Conservation (phyloP, 2,888 invertebrate species). For the Papilio gigon region DNA sequence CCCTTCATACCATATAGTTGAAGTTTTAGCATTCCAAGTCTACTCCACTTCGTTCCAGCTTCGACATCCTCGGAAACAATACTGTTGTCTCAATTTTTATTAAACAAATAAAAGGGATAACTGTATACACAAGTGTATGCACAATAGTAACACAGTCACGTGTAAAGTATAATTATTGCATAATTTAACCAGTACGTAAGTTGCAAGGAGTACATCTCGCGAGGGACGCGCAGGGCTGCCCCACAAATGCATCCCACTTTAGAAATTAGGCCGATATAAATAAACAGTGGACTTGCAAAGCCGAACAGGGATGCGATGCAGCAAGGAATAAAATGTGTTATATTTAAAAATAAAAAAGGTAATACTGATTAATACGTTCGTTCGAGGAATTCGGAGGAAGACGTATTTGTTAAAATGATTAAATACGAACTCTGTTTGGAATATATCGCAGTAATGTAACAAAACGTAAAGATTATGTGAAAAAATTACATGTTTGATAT, state of each 20-base stretch:
- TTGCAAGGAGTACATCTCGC: constrained; percentile 29
- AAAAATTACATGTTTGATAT: too few relatives aligned
- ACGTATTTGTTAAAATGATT: constrained; percentile 5
- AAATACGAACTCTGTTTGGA: neutral
- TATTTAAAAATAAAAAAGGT: constrained; percentile 39
- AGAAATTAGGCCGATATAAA: constrained; percentile 81
- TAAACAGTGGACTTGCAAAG: constrained; percentile 79
- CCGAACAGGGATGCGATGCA: constrained; percentile 58
- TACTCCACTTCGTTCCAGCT: too few relatives aligned
- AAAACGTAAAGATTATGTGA: neutral
- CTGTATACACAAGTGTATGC: too few relatives aligned
- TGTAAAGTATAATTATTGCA: neutral
- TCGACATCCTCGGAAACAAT: too few relatives aligned
- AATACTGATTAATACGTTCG: constrained; percentile 18
- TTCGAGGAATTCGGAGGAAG: constrained; percentile 1
- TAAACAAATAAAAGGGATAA: too few relatives aligned
- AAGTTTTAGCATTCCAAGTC: too few relatives aligned
- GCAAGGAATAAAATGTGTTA: constrained; percentile 6
- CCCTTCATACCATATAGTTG: too few relatives aligned
- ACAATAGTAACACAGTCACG: neutral
- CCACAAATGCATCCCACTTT: constrained; percentile 82
- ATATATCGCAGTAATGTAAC: neutral
- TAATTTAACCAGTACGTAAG: constrained; percentile 39
- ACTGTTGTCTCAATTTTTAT: too few relatives aligned
- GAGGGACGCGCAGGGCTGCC: constrained; percentile 72